Base-by-base conservation (phyloP, 1,140 invertebrate species). In the Megalonaias nervosa region DNA sequence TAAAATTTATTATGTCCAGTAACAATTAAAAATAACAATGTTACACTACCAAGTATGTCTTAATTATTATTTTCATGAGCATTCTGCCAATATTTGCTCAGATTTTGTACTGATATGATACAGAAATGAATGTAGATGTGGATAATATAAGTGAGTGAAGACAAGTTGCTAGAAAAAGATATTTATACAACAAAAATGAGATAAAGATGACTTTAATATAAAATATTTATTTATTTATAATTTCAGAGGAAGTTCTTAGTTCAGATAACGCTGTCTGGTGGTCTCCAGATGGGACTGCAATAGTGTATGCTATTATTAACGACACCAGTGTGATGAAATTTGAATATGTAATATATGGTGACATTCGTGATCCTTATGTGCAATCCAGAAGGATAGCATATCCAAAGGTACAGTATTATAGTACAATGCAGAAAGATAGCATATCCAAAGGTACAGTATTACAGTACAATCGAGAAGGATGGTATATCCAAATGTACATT, bases 231-330 rank as follows among this genome's bases (percentile, higher is more conserved):
- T 2, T 48, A 6, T 48, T 48, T 48, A 0, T 48, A 9, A 70
- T 92, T 93, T 77, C 92, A 98, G 97, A 97, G 90, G 97, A 98
- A 91, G 95, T 98, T 66, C 92, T 98, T 60, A 93, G 93, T n/a
- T 93, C 93, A 38, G 94, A 95, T 81, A 93, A 94, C 76, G 97
- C 97, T 16, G 89, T 98, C 65, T 98, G 97, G 97, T 95, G 97
- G 93, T 96, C 96, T n/a, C 93, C 94, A 16, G 94, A 97, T 86
- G 96, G 96, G 0, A 94, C 94, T 73, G 93, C 95, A 92, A 92
- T 99, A 84, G 91, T 96, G 21, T 98, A 96, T 84, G 95, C 95
- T 1, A 94, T 94, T 3, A 97, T 98, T 90, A 97, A 99, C 90
- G 97, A 98, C 90, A 95, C 93, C 1, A 85, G 94, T 38, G 97